A percentile compares a stretch with the other conserved stretches of the same genome.
phyloP scores from a whole-genome alignment of 2,888 invertebrate species.

The Drosophila mercatorum region DNA sequence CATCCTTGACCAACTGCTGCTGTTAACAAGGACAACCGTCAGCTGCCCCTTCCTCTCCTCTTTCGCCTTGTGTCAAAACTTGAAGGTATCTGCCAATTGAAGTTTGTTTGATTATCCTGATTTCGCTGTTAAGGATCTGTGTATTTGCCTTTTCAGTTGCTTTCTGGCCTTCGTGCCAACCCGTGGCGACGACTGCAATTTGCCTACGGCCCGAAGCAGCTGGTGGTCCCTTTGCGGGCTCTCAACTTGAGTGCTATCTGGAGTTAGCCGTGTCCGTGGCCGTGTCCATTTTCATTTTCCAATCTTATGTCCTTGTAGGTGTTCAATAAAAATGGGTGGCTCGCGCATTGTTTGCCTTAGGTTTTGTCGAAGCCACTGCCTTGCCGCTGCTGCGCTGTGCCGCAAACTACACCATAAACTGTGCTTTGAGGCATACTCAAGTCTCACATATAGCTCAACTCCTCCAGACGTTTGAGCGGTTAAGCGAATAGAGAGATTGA shows the following conservation, averaged over 20 bases:
- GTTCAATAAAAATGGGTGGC: constrained; percentile 75
- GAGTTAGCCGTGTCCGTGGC: constrained; percentile 16
- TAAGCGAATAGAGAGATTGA: not conserved
- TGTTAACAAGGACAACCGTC: constrained; percentile 38
- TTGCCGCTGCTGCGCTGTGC: not conserved
- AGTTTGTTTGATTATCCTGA: constrained; percentile 47
- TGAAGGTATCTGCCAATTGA: constrained; percentile 45
- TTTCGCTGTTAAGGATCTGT: constrained; percentile 43
- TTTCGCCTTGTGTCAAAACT: constrained; percentile 31
- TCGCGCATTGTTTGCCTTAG: constrained; percentile 46
- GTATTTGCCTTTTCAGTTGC: constrained; percentile 35
- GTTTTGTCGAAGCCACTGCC: constrained; percentile 12
- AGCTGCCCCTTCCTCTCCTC: not conserved
- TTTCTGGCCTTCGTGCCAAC: constrained; percentile 46
- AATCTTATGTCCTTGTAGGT: constrained; percentile 59
- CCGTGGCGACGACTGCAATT: constrained; percentile 69
- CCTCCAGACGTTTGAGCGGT: not conserved
- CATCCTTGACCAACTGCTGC: constrained; percentile 8
- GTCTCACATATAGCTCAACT: not conserved
- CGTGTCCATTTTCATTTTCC: constrained; percentile 21
- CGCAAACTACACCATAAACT: not conserved
- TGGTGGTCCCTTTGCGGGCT: constrained; percentile 62
- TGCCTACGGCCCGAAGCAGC: constrained; percentile 67
- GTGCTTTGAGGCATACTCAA: not conserved
- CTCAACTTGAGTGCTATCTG: constrained; percentile 41